Evolutionary conservation across 2,113 vertebrate species (phyloP), one percentile per base, ranked within the genome.

Genomic region (Colinus virginianus): DNA sequence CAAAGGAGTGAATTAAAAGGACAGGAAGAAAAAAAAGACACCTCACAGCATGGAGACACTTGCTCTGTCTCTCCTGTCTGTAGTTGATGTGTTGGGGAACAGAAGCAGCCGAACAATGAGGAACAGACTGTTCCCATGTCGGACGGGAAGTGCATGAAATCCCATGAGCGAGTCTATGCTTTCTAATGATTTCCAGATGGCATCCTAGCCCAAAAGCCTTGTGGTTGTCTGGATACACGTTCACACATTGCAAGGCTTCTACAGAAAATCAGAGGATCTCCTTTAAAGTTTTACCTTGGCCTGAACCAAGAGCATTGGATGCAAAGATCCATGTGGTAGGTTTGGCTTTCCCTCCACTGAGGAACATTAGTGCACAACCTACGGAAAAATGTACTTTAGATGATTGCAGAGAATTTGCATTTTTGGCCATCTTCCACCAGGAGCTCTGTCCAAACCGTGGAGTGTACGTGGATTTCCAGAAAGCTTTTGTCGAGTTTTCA

Each of bases 141-240:
- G 36, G 84, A 82, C 18, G 78, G 96, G 93, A 95, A 95, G 91
- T 32, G 61, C 56, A 28, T 56, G 84, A 80, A 86, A 78, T 80
- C 93, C 91, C 95, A 20, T 0, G 89, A 78, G 95, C 48, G 2
- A 22, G 56, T 30, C 87, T 94, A 84, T 21, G 82, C 68, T 87
- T 13, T 20, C 2, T 78, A 62, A 96, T 48, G 78, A 18, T 48
- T 96, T 96, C 94, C 95, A 95, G 94, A 92, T 92, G 78, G 18
- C 51, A 91, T 75, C 76, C 20, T 6, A 64, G 45, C 81, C 89
- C 74, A 5, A 19, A 40, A 9, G 84, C 4, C 13, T 1, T 87
- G 93, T 70, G 78, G 46, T n/a, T 85, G 81, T 94, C 94, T 89
- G 89, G 76, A 56, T 63, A 30, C 3, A 13, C 7, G 0, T 32